Evolutionary conservation across 2,113 vertebrate species (phyloP), one percentile per base, ranked within the genome.

Genomic region (Albula glossodonta): DNA sequence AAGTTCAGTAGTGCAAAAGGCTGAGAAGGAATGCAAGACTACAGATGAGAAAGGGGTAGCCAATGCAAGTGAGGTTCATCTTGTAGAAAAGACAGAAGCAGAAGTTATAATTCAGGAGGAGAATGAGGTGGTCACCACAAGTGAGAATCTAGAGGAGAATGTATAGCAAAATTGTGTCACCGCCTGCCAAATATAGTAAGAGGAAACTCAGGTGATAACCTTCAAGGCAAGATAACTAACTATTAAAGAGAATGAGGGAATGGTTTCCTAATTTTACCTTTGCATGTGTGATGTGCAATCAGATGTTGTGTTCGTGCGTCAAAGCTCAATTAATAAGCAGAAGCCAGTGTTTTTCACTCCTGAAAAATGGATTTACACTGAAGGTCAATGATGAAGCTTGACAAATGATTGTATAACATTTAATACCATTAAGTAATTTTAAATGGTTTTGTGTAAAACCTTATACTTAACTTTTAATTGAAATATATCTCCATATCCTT

Each of bases 81-180:
- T 15, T 70, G 83, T 88, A 49, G 8, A 51, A 25, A 85, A 53
- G 48, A 53, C 66, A n/a, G 56, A 83, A 5, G 56, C 19, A 48
- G 13, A 63, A 56, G 49, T 86, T 86, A 60, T 51, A 9, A n/a
- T 88, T 56, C 63, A 80, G 41, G 53, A 86, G 51, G 51, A 86
- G 8, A 52, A 60, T n/a, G 82, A 74, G 51, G 12, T 17, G 17
- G 2, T n/a, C 17, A 3, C 51, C 0, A n/a, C 31, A 25, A 31
- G 63, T 12, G 70, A 49, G 50, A 87, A 86, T 49, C 13, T 80
- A 66, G 57, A 1, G n/a, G 63, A 85, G 48, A 13, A 85, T 15
- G 49, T 84, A n/a, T 80, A 80, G 87, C 51, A 57, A 78, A 70
- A 15, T 41, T 51, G 56, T 82, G 83, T 80, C 56, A 81, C 63